Conservation (phyloP, 2,797 vertebrate species). For the Pogonophryne albipinna region DNA sequence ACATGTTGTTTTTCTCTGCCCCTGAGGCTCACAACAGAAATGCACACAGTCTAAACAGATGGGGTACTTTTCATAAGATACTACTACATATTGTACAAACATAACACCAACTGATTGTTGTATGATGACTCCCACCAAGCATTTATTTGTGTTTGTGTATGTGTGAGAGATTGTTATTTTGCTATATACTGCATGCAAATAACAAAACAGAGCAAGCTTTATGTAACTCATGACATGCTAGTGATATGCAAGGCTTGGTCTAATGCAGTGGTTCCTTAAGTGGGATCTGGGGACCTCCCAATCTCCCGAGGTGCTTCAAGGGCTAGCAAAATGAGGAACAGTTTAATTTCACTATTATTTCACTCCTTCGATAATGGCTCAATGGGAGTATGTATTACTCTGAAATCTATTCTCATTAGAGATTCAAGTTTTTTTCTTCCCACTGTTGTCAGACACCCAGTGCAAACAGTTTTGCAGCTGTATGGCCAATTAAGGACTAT, state of each 20-base stretch:
- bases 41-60: constrained; percentile 52
- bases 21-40: constrained; percentile 50
- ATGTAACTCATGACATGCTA: constrained; percentile 22
- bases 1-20: constrained; percentile 66
- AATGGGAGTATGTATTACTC: constrained; percentile 48
- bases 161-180: neutral
- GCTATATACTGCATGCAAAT: constrained; percentile 1
- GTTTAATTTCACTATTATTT: constrained; percentile 60
- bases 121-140: constrained; percentile 4
- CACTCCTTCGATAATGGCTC: constrained; percentile 45
- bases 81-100: constrained; percentile 40
- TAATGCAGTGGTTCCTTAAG: constrained; percentile 33
- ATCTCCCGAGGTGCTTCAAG: constrained; percentile 30
- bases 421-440: constrained; percentile 55
- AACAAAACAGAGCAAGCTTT: neutral
- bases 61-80: constrained; percentile 47
- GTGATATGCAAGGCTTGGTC: constrained; percentile 11
- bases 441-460: constrained; percentile 48
- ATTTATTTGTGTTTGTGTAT: neutral
- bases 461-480: constrained; percentile 38
- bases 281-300: constrained; percentile 38
- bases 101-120: constrained; percentile 11
- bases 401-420: constrained; percentile 65
- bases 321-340: constrained; percentile 51
- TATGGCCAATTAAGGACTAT: constrained; percentile 52